phyloP scores from a whole-genome alignment of 2,888 invertebrate genomes.

The Parapristionchus giblindavisi region DNA sequence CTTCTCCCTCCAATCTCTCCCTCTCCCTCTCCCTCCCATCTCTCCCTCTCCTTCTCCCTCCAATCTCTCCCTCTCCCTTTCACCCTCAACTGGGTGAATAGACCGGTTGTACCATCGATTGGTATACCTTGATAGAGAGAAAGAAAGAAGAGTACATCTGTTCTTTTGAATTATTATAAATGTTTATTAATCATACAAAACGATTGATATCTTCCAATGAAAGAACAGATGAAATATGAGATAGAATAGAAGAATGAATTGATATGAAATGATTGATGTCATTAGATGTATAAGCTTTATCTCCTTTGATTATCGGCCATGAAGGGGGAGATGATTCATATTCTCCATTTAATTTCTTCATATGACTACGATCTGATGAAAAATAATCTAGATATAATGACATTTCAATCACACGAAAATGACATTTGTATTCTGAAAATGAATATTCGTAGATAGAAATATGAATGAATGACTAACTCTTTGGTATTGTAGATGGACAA shows the following conservation, averaged over 20 bases:
- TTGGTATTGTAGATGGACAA: neutral
- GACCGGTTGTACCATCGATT: constrained; percentile 28
- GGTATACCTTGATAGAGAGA: neutral
- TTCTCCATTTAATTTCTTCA: neutral
- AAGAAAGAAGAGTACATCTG: too few species aligned
- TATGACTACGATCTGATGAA: constrained; percentile 14
- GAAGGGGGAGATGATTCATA: constrained; percentile 16
- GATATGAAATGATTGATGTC: neutral
- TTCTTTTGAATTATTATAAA: too few species aligned
- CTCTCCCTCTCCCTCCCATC: neutral
- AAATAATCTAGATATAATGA: neutral
- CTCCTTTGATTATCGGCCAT: neutral
- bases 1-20: neutral
- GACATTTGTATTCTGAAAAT: neutral
- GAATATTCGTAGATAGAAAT: neutral
- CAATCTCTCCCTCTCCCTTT: neutral
- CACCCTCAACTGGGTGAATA: constrained; percentile 11
- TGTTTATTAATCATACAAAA: too few species aligned
- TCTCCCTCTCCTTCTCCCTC: constrained; percentile 15
- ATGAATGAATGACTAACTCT: neutral
- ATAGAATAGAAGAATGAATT: neutral
- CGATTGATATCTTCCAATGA: too few species aligned
- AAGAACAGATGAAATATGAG: neutral
- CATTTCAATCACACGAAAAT: neutral
- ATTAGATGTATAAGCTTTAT: neutral